A percentile compares a stretch with the other conserved stretches of the same genome.
Evolutionary conservation across 2,113 vertebrate genomes (phyloP).

Genomic region (Verasper variegatus): DNA sequence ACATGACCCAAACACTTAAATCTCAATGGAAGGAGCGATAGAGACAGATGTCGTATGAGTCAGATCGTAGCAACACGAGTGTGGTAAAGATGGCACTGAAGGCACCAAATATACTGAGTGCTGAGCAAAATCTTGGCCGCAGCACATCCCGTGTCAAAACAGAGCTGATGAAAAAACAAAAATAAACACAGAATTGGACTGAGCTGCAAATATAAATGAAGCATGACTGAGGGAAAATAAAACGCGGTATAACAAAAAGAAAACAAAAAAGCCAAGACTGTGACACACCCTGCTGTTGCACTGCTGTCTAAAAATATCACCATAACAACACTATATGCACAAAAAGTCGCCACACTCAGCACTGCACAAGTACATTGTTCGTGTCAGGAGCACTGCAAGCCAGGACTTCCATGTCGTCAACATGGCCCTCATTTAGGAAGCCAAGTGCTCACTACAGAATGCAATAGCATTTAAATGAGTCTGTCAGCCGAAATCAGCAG

Average conservation of each 20-base stretch:
- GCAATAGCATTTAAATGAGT: slow-evolving; percentile 47
- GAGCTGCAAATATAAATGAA: slow-evolving; percentile 44
- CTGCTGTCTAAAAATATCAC: slow-evolving; percentile 41
- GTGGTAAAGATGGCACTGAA: slow-evolving; percentile 48
- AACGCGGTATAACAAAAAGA: slow-evolving; percentile 35
- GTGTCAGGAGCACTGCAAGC: slow-evolving; percentile 1
- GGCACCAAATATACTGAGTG: slow-evolving; percentile 47
- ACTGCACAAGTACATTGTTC: slow-evolving; percentile 16
- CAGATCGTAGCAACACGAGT: slow-evolving; percentile 53
- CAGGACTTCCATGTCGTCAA: slow-evolving; percentile 22
- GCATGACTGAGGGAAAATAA: slow-evolving; percentile 8
- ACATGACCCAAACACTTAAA: slow-evolving; percentile 36
- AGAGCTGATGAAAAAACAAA: slow-evolving; percentile 35
- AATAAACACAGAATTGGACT: slow-evolving; percentile 45
- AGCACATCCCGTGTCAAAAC: slow-evolving; percentile 43
- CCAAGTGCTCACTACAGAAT: slow-evolving; percentile 29
- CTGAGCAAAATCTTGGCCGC: slow-evolving; percentile 54
- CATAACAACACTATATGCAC: slow-evolving; percentile 16
- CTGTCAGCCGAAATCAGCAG: slow-evolving; percentile 33
- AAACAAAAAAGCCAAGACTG: slow-evolving; percentile 24
- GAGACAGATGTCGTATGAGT: slow-evolving; percentile 68
- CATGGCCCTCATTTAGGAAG: slow-evolving; percentile 34
- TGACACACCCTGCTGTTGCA: slow-evolving; percentile 41
- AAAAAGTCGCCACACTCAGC: slow-evolving; percentile 23
- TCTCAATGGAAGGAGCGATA: slow-evolving; percentile 39